These are phyloP conservation scores for Todus mexicanus DNA, from an alignment of 2,797 vertebrate species.

Conservation along the genomic window DNA sequence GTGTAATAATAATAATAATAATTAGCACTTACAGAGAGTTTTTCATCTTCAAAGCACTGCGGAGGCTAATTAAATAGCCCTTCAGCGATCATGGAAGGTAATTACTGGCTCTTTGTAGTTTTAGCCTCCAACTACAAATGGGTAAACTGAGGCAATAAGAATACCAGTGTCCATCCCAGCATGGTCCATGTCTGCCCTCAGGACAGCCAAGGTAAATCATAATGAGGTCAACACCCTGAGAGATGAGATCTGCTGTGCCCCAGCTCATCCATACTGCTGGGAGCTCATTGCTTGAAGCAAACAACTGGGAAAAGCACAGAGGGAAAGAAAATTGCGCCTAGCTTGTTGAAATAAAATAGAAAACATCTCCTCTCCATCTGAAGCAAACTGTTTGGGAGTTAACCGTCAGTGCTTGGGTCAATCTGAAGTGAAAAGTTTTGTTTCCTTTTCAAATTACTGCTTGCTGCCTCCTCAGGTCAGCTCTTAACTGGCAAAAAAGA, in stretches of 20 bases:
- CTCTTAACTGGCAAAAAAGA: background rate
- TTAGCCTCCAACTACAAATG: background rate
- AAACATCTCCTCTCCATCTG: background rate
- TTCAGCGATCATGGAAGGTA: conserved; percentile 16
- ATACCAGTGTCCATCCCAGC: background rate
- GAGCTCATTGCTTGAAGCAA: background rate
- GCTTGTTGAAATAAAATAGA: background rate
- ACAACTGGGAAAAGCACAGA: background rate
- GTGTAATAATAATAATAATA: conserved; percentile 58
- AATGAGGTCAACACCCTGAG: background rate
- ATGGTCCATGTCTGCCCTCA: background rate
- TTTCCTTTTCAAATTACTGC: conserved; percentile 23
- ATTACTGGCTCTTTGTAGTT: conserved; percentile 46
- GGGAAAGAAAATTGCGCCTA: background rate
- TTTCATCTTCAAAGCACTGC: conserved; percentile 66
- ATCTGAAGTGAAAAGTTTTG: conserved; percentile 10
- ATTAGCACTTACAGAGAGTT: conserved; percentile 62
- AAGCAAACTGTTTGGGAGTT: background rate
- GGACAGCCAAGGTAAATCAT: background rate
- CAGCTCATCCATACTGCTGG: background rate
- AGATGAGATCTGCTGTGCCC: background rate
- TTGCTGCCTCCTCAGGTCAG: conserved; percentile 26
- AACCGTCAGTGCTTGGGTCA: background rate
- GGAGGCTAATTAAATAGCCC: conserved; percentile 61
- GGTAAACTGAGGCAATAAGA: conserved; percentile 50